A percentile compares a stretch with the other conserved stretches of the same genome.
These are phyloP conservation scores for Passer montanus DNA, from an alignment of 2,113 vertebrate genomes.

Conservation along the genomic window DNA sequence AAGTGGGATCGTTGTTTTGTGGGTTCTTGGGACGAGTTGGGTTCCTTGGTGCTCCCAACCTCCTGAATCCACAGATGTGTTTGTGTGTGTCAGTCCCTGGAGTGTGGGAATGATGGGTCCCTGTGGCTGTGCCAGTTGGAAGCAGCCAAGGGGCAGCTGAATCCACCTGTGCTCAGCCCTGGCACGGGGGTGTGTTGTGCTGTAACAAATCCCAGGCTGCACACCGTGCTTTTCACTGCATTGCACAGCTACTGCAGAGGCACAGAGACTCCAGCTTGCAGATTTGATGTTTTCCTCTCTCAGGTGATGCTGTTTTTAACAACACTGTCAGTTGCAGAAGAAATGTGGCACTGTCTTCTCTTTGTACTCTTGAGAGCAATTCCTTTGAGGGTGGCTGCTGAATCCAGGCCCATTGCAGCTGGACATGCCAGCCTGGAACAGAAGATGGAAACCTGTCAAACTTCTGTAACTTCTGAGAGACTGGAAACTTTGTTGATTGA, in stretches of 20 bases:
- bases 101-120: fast-evolving
- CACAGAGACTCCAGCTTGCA: fast-evolving
- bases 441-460: neutral
- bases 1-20: neutral
- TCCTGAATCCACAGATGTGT: fast-evolving
- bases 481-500: neutral
- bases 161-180: neutral
- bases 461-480: neutral
- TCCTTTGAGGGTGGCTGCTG: neutral
- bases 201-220: neutral
- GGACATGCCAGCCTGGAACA: neutral
- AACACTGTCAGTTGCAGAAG: neutral
- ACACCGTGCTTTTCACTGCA: neutral
- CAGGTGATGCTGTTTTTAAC: neutral
- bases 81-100: fast-evolving
- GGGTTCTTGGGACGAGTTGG: neutral
- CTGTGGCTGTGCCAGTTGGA: fast-evolving
- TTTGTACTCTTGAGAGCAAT: neutral
- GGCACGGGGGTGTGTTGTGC: neutral
- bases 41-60: neutral
- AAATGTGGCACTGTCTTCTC: neutral
- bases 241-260: neutral
- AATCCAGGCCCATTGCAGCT: neutral
- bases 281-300: neutral
- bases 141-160: neutral